Evolutionary conservation across 2,888 invertebrate species (phyloP).

Genomic region (Microplitis deprimator): DNA sequence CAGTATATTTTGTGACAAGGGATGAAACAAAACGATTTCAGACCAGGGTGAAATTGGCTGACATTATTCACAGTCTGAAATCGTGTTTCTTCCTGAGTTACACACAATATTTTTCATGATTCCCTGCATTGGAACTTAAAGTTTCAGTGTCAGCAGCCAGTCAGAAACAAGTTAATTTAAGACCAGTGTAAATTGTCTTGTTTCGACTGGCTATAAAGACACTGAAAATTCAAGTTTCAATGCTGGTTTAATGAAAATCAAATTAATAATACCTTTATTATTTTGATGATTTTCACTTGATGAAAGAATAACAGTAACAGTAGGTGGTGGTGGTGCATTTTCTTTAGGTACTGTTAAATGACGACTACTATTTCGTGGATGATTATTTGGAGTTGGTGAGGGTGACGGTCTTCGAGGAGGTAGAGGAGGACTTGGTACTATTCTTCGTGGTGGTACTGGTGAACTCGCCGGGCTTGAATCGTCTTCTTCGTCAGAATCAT

Average conservation of each 20-base stretch:
- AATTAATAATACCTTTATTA: conserved; percentile 61
- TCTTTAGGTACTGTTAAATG: conserved; percentile 71
- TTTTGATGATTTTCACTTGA: conserved; percentile 62
- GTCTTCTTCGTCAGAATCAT: conserved; percentile 67
- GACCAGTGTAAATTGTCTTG: not conserved
- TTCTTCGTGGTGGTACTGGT: conserved; percentile 62
- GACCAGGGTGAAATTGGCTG: too few relatives aligned
- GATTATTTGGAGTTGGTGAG: conserved; percentile 63
- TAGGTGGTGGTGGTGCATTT: conserved; percentile 71
- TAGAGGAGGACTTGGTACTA: conserved; percentile 74
- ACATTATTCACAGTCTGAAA: too few relatives aligned
- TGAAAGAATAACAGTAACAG: conserved; percentile 64
- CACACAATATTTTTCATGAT: too few relatives aligned
- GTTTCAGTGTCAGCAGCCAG: too few relatives aligned
- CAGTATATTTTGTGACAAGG: too few relatives aligned
- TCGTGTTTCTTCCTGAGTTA: too few relatives aligned
- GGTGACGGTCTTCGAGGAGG: conserved; percentile 77
- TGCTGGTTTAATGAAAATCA: not conserved
- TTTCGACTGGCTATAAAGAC: not conserved
- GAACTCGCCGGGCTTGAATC: conserved; percentile 68
- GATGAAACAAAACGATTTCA: too few relatives aligned
- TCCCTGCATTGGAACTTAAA: too few relatives aligned
- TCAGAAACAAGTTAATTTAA: too few relatives aligned
- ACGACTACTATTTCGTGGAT: conserved; percentile 60
- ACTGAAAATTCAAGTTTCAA: too few relatives aligned